Conservation (phyloP, 2,888 invertebrate species). For the Drosophila histrio region DNA sequence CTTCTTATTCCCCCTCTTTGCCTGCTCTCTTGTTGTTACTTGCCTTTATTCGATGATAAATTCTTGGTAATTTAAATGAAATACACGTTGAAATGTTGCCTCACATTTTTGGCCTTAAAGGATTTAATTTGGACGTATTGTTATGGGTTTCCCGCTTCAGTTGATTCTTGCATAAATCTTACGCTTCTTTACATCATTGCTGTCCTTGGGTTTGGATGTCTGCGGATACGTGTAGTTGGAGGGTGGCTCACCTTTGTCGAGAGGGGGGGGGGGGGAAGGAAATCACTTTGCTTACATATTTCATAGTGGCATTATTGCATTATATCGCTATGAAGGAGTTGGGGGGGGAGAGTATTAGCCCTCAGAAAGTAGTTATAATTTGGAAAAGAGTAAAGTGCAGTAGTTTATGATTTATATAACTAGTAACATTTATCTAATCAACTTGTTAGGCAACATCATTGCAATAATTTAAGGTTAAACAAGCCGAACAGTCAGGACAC, state of each 20-base stretch:
- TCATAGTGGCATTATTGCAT: neutral
- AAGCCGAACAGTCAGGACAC: no score
- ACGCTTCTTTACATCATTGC: neutral
- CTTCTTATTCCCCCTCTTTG: neutral
- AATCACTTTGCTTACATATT: slow-evolving; percentile 1
- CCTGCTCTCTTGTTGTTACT: neutral
- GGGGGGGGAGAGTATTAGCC: neutral
- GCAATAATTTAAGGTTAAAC: no score
- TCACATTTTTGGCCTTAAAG: slow-evolving; percentile 61
- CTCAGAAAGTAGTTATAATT: neutral
- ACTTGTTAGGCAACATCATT: neutral
- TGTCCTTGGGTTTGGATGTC: neutral
- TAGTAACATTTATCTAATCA: neutral
- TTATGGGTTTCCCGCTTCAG: slow-evolving; percentile 45
- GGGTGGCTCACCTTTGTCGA: neutral
- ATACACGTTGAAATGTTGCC: slow-evolving; percentile 60
- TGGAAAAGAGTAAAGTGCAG: neutral
- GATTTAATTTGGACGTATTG: slow-evolving; percentile 73
- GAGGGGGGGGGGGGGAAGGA: neutral
- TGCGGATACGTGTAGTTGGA: neutral
- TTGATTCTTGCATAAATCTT: slow-evolving; percentile 55
- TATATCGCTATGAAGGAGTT: neutral
- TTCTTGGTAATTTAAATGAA: slow-evolving; percentile 74
- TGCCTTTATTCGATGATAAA: slow-evolving; percentile 45
- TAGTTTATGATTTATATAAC: neutral